Conservation (phyloP, 2,797 vertebrate species). For the Antrozous pallidus region DNA sequence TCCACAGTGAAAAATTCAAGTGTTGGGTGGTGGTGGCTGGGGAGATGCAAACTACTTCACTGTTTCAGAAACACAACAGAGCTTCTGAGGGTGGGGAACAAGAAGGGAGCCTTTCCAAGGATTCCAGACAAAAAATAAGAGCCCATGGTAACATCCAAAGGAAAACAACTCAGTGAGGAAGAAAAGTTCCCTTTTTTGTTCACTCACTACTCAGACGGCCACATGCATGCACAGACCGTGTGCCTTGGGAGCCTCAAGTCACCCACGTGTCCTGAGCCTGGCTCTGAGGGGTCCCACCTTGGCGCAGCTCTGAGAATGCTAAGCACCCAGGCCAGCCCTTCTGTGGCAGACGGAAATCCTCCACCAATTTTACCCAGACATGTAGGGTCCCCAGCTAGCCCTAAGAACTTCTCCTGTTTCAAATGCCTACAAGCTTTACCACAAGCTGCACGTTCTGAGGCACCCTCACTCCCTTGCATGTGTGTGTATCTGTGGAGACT, state of each 20-base stretch:
- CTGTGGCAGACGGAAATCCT: not conserved
- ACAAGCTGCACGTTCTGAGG: not conserved
- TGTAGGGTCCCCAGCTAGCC: not conserved
- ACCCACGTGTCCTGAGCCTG: not conserved
- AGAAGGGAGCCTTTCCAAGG: not conserved
- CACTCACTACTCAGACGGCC: not conserved
- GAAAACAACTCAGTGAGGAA: not conserved
- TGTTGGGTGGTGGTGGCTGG: not conserved
- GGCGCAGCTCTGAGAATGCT: not conserved
- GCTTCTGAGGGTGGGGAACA: not conserved
- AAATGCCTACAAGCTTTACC: not conserved
- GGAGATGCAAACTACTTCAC: not conserved
- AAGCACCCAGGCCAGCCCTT: not conserved
- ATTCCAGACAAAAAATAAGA: not conserved
- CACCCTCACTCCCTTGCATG: not conserved
- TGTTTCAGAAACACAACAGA: not conserved
- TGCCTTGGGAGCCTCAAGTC: not conserved
- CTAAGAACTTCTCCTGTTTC: not conserved
- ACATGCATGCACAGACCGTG: fast-evolving
- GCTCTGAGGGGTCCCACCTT: not conserved
- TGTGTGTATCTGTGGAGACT: fast-evolving
- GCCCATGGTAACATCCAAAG: not conserved
- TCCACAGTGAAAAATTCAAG: not conserved
- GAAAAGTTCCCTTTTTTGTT: not conserved
- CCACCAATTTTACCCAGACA: not conserved